phyloP scores from a whole-genome alignment of 2,113 vertebrate species.

The Numida meleagris region DNA sequence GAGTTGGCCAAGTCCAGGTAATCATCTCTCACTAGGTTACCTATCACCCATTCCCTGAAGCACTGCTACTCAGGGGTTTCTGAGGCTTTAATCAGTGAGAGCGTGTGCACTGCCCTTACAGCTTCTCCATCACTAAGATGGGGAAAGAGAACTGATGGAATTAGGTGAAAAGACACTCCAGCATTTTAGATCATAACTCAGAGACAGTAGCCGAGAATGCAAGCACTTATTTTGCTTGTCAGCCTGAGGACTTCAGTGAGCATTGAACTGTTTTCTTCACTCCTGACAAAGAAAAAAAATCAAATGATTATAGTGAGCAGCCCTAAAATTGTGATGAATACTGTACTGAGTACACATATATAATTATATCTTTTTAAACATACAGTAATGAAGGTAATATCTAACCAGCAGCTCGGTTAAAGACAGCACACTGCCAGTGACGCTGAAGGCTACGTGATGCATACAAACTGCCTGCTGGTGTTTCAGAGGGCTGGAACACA shows the following conservation, averaged over 20 bases:
- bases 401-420: neutral
- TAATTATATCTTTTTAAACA: neutral
- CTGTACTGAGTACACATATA: neutral
- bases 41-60: neutral
- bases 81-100: neutral
- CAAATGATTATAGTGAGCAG: neutral
- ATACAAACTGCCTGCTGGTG: neutral
- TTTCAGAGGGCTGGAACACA: neutral
- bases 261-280: neutral
- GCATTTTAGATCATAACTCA: neutral
- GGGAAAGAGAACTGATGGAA: neutral
- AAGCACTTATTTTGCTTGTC: neutral
- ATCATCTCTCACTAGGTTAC: fast-evolving
- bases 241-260: neutral
- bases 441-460: neutral
- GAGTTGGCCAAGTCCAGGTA: neutral
- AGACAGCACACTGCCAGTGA: neutral
- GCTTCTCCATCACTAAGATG: neutral
- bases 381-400: neutral
- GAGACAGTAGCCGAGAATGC: neutral
- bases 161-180: neutral
- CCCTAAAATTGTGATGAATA: neutral
- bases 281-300: neutral
- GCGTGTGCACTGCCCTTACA: neutral
- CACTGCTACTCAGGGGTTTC: neutral